Evolutionary conservation across 1,140 invertebrate genomes (phyloP), one percentile per base, ranked within the genome.

Genomic region (Hirudo medicinalis): DNA sequence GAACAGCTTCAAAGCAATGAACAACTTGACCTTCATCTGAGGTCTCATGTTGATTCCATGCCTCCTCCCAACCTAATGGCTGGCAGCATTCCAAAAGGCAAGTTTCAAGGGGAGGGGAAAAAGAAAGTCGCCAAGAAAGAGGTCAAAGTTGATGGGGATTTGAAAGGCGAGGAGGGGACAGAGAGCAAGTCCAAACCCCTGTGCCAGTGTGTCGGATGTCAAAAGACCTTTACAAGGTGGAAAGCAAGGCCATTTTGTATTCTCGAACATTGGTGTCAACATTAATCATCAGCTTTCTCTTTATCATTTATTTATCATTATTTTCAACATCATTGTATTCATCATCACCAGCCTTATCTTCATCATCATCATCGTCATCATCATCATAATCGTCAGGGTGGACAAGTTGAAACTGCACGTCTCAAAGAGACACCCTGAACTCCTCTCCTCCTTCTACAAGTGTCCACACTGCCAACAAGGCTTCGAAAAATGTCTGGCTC

Each of bases 11-110:
- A 63, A 63, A 25, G 22, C 13, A 63, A 63, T 32, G 29, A 63
- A 22, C 22, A 63, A 13, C 57, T 63, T n/a, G 57, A 63, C 57
- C 19, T 63, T 11, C 57, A 63, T n/a, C 29, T 63, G 57, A 63
- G 57, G 57, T 63, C 57, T 63, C 57, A 63, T 22, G 57, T 63
- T 63, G 57, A 63, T 63, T 63, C 57, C 22, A 22, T 63, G 29
- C 57, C 57, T 2, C 57, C 57, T 22, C 22, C 57, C 2, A 63
- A 63, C 57, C 20, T 63, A 63, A 25, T 32, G 15, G 20, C 11
- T 15, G 29, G 8, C 22, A 63, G 22, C 29, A 32, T 22, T 22
- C 29, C 57, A 20, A 22, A 22, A 20, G 29, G 29, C 57, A 63
- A 63, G 8, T 3, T 63, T 32, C 22, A 49, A 49, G 43, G 43